Percentiles rank a stretch among this genome's conserved stretches.
phyloP scores from a whole-genome alignment of 2,888 invertebrate species.

The Eupithecia subumbrata region DNA sequence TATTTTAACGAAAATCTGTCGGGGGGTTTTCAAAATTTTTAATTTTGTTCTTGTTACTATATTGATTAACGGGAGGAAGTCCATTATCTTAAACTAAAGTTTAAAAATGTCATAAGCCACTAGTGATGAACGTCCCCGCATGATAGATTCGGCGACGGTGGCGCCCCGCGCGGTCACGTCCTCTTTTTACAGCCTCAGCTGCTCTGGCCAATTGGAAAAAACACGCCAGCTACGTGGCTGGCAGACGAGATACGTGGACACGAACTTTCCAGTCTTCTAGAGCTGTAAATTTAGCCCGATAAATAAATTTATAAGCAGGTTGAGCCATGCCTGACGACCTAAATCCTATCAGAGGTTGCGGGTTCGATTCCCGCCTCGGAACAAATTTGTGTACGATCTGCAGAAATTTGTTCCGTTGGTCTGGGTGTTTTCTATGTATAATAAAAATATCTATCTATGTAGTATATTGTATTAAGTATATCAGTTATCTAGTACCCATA shows the following conservation, averaged over 20 bases:
- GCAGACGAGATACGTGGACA: conserved; percentile 41
- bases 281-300: not conserved
- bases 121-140: conserved; percentile 9
- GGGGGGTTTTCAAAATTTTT: too few relatives aligned
- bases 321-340: not conserved
- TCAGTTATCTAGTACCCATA: too few relatives aligned
- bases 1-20: too few relatives aligned
- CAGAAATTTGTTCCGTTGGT: too few relatives aligned
- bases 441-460: too few relatives aligned
- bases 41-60: too few relatives aligned
- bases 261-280: not conserved
- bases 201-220: conserved; percentile 74
- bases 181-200: conserved; percentile 80
- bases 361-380: too few relatives aligned
- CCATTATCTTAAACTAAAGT: not conserved
- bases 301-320: not conserved
- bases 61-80: not conserved
- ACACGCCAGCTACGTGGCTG: conserved; percentile 59
- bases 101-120: not conserved
- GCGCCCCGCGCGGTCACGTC: conserved; percentile 65
- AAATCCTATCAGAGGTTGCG: too few relatives aligned
- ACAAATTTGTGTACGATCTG: too few relatives aligned
- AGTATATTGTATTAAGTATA: too few relatives aligned
- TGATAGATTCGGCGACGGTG: conserved; percentile 6
- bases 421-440: too few relatives aligned